Conservation (phyloP, 2,888 invertebrate genomes). For the Nomada fabriciana region DNA sequence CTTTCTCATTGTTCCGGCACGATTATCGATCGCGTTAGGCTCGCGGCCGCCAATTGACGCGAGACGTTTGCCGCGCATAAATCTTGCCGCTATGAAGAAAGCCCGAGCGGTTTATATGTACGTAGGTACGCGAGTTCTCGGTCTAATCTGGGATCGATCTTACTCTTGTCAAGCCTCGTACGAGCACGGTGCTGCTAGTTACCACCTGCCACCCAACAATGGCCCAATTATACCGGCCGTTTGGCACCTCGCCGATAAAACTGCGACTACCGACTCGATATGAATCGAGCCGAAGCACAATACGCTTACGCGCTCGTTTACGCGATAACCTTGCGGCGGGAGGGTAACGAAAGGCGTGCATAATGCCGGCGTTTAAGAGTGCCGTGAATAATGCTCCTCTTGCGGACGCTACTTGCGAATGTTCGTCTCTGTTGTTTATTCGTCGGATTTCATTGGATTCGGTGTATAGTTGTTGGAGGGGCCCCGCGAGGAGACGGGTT, state of each 20-base stretch:
- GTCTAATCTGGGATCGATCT: slow-evolving; percentile 70
- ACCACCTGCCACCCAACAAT: slow-evolving; percentile 75
- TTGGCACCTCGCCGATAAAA: slow-evolving; percentile 74
- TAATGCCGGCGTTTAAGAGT: not conserved
- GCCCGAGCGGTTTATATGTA: not conserved
- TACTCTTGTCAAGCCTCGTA: slow-evolving; percentile 58
- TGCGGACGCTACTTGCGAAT: no score
- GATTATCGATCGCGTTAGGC: slow-evolving; percentile 49
- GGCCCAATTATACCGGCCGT: slow-evolving; percentile 77
- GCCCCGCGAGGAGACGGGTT: no score
- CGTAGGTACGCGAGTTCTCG: not conserved
- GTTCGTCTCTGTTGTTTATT: no score
- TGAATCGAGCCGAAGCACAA: slow-evolving; percentile 67
- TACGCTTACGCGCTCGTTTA: slow-evolving; percentile 36
- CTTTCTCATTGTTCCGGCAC: slow-evolving; percentile 54
- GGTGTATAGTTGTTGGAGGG: no score
- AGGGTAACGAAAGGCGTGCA: slow-evolving; percentile 62
- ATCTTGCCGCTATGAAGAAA: slow-evolving; percentile 57
- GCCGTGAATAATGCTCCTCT: no score
- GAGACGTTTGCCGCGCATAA: slow-evolving; percentile 47
- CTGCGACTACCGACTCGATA: slow-evolving; percentile 73
- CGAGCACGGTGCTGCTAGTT: slow-evolving; percentile 62
- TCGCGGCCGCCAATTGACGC: slow-evolving; percentile 40
- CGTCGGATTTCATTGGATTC: no score
- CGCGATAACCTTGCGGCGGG: slow-evolving; percentile 39